These are phyloP conservation scores for Calcarius lapponicus DNA, from an alignment of 2,797 vertebrate species.

Conservation along the genomic window DNA sequence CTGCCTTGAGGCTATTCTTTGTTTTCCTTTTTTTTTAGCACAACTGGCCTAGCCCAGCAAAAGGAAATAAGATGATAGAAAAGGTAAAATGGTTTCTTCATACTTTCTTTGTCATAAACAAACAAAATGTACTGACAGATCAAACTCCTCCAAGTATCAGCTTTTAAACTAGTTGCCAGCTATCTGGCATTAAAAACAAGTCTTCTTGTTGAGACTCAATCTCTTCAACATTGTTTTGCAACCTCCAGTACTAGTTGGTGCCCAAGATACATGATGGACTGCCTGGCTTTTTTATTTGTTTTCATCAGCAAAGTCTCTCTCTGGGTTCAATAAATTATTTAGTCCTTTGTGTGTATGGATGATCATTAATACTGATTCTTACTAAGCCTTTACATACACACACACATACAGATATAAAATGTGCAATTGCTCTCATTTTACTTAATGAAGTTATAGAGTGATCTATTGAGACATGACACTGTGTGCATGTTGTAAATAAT, in stretches of 20 bases:
- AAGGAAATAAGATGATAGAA: neutral
- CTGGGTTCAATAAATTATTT: neutral
- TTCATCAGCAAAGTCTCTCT: neutral
- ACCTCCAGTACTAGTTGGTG: neutral
- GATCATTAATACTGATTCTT: neutral
- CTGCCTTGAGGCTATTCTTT: constrained; percentile 16
- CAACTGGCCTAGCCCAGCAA: neutral
- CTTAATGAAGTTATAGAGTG: neutral
- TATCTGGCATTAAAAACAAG: neutral
- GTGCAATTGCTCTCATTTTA: constrained; percentile 17
- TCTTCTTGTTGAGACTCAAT: neutral
- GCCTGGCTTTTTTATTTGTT: neutral
- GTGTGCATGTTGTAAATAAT: constrained; percentile 10
- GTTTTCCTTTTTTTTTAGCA: neutral
- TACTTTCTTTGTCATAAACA: neutral
- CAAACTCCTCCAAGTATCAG: neutral
- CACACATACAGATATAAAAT: neutral
- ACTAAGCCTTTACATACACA: neutral
- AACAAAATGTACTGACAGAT: neutral
- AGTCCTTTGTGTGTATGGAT: neutral
- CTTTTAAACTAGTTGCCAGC: neutral
- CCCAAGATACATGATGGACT: neutral
- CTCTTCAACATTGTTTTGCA: constrained; percentile 1
- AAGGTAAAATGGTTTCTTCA: neutral
- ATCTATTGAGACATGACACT: neutral